Percentiles rank a stretch among this genome's conserved stretches.
Evolutionary conservation across 2,797 vertebrate species (phyloP).

Genomic region (Lophius americanus): DNA sequence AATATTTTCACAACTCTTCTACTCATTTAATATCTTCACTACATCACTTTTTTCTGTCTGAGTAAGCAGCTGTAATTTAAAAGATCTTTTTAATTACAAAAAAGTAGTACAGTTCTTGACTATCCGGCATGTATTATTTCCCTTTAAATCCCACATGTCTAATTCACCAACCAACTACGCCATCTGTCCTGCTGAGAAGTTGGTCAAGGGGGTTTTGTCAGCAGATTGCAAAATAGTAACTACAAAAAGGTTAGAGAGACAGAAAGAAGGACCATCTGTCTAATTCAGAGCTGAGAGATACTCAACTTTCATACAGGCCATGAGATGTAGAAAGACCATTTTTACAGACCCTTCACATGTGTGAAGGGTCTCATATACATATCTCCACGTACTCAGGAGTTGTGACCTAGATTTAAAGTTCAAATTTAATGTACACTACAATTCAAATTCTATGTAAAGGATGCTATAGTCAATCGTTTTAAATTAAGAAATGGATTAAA

Average conservation of each 20-base stretch:
- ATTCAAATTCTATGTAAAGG: neutral
- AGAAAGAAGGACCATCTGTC: slow-evolving; percentile 71
- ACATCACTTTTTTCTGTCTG: slow-evolving; percentile 4
- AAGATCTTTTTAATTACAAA: no score
- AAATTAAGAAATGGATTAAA: no score
- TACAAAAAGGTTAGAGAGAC: slow-evolving; percentile 67
- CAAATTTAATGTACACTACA: neutral
- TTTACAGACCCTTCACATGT: slow-evolving; percentile 40
- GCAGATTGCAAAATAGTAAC: slow-evolving; percentile 64
- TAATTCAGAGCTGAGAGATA: slow-evolving; percentile 64
- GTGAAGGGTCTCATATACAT: slow-evolving; percentile 13
- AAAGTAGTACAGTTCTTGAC: neutral
- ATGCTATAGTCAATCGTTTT: no score
- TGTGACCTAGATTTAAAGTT: neutral
- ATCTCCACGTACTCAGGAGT: neutral
- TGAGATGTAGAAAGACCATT: slow-evolving; percentile 57
- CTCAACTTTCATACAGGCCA: slow-evolving; percentile 68
- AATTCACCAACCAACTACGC: slow-evolving; percentile 9
- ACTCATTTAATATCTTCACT: slow-evolving; percentile 1
- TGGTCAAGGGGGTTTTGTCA: slow-evolving; percentile 51
- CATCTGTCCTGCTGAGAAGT: slow-evolving; percentile 58
- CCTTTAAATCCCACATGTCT: no score
- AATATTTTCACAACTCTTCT: slow-evolving; percentile 20
- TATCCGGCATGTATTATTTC: neutral
- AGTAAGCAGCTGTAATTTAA: neutral